Evolutionary conservation across 2,113 vertebrate genomes (phyloP), one percentile per base, ranked within the genome.

Genomic region (Acrocephalus kingi): DNA sequence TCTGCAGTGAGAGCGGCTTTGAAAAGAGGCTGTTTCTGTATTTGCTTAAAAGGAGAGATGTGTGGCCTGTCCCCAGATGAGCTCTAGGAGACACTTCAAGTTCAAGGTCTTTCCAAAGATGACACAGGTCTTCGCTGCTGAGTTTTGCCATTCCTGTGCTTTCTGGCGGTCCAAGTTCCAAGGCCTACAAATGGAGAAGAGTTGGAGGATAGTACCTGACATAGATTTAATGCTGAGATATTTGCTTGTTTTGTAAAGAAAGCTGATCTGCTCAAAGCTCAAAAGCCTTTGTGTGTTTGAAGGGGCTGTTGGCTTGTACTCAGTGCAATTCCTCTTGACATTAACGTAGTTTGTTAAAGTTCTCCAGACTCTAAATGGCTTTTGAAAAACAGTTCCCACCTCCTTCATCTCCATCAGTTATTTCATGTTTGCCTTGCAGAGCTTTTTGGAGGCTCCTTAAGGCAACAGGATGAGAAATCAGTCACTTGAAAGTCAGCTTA

Each of bases 91-190:
- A 46, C 23, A 8, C 28, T 76, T 85, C 30, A 30, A 15, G 11
- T 90, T 51, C 1, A 1, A 52, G 27, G 22, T 80, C 61, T 83
- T 73, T 52, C 31, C 46, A 61, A 25, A 37, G 45, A 31, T 61
- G 41, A 55, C 46, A 37, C 28, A 86, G 39, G 48, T 85, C 27
- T 74, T 77, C 64, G 21, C 28, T 89, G 46, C 72, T 43, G 45
- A 54, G n/a, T 71, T 89, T 74, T 85, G 22, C 31, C 5, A 6
- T 82, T 78, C 49, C 25, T 82, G 16, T 39, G 33, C 41, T 49
- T 45, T 63, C 21, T 52, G 43, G 4, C 52, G 63, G n/a, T 27
- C 20, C 0, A 0, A 64, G 24, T 83, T 64, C 49, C 49, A 55
- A 55, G 51, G 63, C 35, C 46, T 59, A 25, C 54, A 90, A 82